These are phyloP conservation scores for Tenthredo mesomela DNA, from an alignment of 2,888 invertebrate genomes.

Conservation along the genomic window DNA sequence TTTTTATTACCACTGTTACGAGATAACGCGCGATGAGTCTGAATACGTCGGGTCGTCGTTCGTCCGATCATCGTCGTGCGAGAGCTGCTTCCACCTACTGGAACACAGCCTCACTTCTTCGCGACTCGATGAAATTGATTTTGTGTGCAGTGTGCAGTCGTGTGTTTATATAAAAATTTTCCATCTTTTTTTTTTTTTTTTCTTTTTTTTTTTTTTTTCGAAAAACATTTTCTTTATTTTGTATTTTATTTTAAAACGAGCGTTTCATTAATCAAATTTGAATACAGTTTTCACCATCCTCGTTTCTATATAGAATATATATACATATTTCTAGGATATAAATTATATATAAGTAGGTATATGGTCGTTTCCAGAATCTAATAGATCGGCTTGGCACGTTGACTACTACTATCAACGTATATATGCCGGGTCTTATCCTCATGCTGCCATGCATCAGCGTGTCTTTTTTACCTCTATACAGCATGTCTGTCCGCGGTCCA, in stretches of 20 bases:
- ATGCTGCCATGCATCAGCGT: constrained; percentile 32
- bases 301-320: too few species aligned
- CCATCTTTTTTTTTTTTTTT: background rate
- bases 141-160: background rate
- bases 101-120: constrained; percentile 26
- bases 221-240: background rate
- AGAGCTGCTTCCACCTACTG: constrained; percentile 45
- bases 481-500: constrained; percentile 44
- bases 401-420: background rate
- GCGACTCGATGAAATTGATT: background rate
- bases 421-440: background rate
- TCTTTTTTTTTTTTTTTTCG: background rate
- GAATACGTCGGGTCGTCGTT: background rate
- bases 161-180: background rate
- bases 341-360: too few species aligned
- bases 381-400: constrained; percentile 26
- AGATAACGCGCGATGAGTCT: background rate
- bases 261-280: background rate
- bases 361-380: constrained; percentile 13
- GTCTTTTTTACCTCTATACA: constrained; percentile 13
- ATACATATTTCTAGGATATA: too few species aligned
- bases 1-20: background rate
- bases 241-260: background rate
- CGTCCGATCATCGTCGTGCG: background rate
- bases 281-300: too few species aligned